phyloP scores from a whole-genome alignment of 2,888 invertebrate genomes.

The Eupithecia dodoneata region DNA sequence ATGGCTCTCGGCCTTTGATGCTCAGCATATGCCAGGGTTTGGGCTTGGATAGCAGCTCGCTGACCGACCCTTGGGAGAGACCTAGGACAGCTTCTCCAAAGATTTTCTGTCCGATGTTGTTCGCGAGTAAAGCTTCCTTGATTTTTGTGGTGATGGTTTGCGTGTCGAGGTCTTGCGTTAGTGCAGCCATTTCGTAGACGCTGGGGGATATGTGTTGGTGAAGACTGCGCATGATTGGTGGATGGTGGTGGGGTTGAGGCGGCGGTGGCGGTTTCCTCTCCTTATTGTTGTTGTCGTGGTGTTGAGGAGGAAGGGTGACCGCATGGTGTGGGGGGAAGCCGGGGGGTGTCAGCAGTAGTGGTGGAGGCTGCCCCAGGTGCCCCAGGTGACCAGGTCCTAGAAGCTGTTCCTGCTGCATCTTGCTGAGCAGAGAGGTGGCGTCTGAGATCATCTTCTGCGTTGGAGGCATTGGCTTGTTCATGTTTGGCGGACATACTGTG shows the following conservation, averaged over 20 bases:
- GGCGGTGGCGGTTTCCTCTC: slow-evolving; percentile 83
- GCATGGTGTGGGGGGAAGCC: slow-evolving; percentile 90
- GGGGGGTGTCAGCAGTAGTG: slow-evolving; percentile 90
- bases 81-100: slow-evolving; percentile 99
- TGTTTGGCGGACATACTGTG: slow-evolving; percentile 86
- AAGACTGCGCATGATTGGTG: slow-evolving; percentile 88
- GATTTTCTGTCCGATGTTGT: slow-evolving; percentile 99
- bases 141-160: slow-evolving; percentile 98
- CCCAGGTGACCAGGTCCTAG: slow-evolving; percentile 83
- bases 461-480: slow-evolving; percentile 91
- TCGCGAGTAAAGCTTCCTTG: slow-evolving; percentile 97
- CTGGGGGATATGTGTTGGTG: slow-evolving; percentile 96
- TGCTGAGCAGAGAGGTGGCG: slow-evolving; percentile 86
- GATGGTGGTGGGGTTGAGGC: slow-evolving; percentile 86
- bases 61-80: slow-evolving; percentile 97
- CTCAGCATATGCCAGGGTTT: slow-evolving; percentile 99
- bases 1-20: slow-evolving; percentile 98
- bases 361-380: slow-evolving; percentile 82
- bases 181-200: slow-evolving; percentile 98
- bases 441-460: slow-evolving; percentile 91
- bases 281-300: slow-evolving; percentile 84
- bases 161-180: slow-evolving; percentile 98
- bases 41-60: slow-evolving; percentile 98
- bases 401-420: slow-evolving; percentile 88
- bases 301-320: slow-evolving; percentile 87